Evolutionary conservation across 2,113 vertebrate species (phyloP).

Genomic region (Lepus americanus): DNA sequence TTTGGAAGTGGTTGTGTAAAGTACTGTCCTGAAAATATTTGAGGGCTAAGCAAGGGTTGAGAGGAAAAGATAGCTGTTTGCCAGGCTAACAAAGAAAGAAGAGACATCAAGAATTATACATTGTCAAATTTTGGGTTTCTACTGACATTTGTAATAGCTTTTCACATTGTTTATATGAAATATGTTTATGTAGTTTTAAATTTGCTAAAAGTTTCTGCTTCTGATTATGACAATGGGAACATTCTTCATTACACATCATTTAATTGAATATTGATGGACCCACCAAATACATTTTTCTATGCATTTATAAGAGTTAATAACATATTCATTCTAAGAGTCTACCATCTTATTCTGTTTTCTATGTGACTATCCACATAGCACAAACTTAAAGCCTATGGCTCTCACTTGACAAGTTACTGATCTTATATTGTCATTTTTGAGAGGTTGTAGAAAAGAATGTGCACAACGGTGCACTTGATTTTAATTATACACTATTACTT

Average conservation of each 20-base stretch:
- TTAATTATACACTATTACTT: background rate
- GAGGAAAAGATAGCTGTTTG: constrained; percentile 2
- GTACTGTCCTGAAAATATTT: background rate
- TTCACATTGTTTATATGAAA: background rate
- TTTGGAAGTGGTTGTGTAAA: constrained; percentile 22
- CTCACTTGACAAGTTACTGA: background rate
- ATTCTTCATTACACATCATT: background rate
- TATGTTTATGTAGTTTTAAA: background rate
- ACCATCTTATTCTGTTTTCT: background rate
- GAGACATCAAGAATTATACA: background rate
- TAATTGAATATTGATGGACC: constrained; percentile 48
- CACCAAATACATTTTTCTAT: background rate
- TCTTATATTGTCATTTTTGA: background rate
- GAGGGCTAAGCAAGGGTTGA: background rate
- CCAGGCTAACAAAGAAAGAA: background rate
- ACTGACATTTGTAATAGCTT: background rate
- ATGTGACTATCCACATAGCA: background rate
- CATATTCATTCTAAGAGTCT: background rate
- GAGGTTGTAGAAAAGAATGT: background rate
- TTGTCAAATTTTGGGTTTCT: background rate
- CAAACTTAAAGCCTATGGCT: background rate
- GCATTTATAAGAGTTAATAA: background rate
- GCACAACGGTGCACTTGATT: background rate
- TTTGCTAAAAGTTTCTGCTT: background rate
- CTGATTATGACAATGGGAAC: constrained; percentile 32